Conservation (phyloP, 2,797 vertebrate species). For the Melanotaenia parkinsoni region DNA sequence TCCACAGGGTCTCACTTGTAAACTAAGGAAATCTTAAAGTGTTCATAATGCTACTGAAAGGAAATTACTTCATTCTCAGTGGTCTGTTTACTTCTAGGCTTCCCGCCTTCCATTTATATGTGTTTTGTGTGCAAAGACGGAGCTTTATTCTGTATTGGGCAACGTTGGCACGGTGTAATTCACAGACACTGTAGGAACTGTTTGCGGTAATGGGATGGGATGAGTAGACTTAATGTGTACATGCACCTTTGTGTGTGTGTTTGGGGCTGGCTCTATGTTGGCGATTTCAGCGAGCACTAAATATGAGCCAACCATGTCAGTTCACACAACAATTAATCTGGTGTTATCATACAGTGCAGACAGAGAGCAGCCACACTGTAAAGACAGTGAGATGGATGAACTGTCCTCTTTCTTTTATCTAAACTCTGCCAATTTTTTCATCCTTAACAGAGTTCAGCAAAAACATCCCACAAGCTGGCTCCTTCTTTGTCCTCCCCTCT, state of each 20-base stretch:
- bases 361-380: conserved; percentile 37
- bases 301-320: conserved; percentile 57
- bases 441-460: conserved; percentile 40
- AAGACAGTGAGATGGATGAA: conserved; percentile 59
- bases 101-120: conserved; percentile 15
- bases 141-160: conserved; percentile 42
- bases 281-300: conserved; percentile 62
- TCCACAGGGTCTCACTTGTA: conserved; percentile 32
- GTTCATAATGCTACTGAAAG: conserved; percentile 43
- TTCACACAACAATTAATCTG: conserved; percentile 65
- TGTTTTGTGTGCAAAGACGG: conserved; percentile 17
- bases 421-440: conserved; percentile 45
- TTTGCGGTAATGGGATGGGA: conserved; percentile 72
- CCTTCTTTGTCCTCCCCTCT: conserved; percentile 30
- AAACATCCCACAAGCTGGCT: conserved; percentile 51
- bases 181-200: conserved; percentile 66
- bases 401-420: conserved; percentile 40
- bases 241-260: conserved; percentile 42
- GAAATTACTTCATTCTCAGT: conserved; percentile 45
- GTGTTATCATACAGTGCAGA: conserved; percentile 60
- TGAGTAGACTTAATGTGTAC: conserved; percentile 41
- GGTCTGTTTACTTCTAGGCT: conserved; percentile 32
- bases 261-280: conserved; percentile 21
- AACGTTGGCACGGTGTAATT: conserved; percentile 32
- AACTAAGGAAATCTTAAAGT: conserved; percentile 43